Evolutionary conservation across 1,140 invertebrate genomes (phyloP), one percentile per base, ranked within the genome.

Genomic region (Dolichoris vasculosae): DNA sequence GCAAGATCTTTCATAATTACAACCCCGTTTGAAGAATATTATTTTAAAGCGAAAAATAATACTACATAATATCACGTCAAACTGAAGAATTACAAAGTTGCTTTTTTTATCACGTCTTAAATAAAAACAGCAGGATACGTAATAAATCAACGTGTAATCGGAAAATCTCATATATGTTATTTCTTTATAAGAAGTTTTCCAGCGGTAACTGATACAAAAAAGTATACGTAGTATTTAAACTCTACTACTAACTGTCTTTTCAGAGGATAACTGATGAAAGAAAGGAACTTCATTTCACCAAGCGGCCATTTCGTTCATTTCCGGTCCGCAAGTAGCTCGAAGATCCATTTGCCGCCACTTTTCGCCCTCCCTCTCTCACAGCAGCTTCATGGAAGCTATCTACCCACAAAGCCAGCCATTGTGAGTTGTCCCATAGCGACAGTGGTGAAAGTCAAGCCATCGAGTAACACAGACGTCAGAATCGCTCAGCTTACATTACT

Each of bases 271-370:
- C 91, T 90, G 89, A 90, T 92, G 88, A 91, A 92, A 91, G 90
- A 90, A 92, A 90, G 84, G 89, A 92, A 91, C 89, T 90, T 90
- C 89, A 88, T 89, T 91, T 93, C 89, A 91, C 90, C 91, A 90
- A 91, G 91, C 91, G 90, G 90, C 92, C 91, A 93, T 93, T 93
- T 91, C 91, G 91, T 92, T 93, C 91, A 93, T 93, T 93, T 93
- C 92, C 92, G 91, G 90, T 89, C 88, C 88, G 87, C 69, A 86
- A 89, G 88, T 87, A 67, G 83, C 35, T 73, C 38, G 6, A 63
- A 91, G 91, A 91, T 92, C 91, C 91, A 92, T 93, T 92, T 93
- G 91, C 92, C 90, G 88, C 81, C 80, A 86, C 90, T 90, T 90
- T 87, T 89, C 88, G 89, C 88, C 88, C 35, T 79, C 59, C n/a